Evolutionary conservation across 1,140 invertebrate genomes (phyloP).

Genomic region (Brachionus rotundiformis): DNA sequence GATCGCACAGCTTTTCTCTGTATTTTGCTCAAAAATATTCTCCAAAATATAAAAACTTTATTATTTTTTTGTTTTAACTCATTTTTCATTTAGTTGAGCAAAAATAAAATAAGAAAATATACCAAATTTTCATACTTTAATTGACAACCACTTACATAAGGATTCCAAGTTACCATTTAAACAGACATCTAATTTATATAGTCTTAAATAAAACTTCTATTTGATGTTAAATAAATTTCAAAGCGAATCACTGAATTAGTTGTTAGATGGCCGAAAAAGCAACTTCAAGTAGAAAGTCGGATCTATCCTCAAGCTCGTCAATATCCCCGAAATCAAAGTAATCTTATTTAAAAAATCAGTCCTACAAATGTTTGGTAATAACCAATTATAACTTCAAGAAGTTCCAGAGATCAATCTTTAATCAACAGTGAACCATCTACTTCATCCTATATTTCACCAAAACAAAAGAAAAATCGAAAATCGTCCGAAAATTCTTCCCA

Average conservation of each 20-base stretch:
- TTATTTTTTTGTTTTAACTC: slow-evolving; percentile 18
- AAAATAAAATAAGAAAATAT: neutral
- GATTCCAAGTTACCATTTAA: neutral
- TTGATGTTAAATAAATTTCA: neutral
- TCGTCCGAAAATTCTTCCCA: neutral
- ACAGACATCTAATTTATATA: neutral
- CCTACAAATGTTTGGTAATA: too few relatives aligned
- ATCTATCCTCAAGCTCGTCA: slow-evolving; percentile 8
- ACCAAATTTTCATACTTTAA: neutral
- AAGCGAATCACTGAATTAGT: slow-evolving; percentile 1
- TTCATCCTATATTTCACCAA: neutral
- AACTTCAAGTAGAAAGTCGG: neutral
- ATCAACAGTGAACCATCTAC: slow-evolving; percentile 7
- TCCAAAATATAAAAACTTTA: neutral
- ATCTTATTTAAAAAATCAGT: too few relatives aligned
- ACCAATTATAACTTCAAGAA: neutral
- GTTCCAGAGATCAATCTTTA: neutral
- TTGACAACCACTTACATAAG: neutral
- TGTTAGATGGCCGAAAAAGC: slow-evolving; percentile 40
- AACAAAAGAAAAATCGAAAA: slow-evolving; percentile 22
- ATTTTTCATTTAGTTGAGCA: neutral
- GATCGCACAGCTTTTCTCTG: slow-evolving; percentile 7
- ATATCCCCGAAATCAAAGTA: slow-evolving; percentile 17
- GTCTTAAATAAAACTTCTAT: neutral
- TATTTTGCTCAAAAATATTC: neutral